Evolutionary conservation across 1,140 invertebrate species (phyloP), one percentile per base, ranked within the genome.

Genomic region (Macrostomum lignano): DNA sequence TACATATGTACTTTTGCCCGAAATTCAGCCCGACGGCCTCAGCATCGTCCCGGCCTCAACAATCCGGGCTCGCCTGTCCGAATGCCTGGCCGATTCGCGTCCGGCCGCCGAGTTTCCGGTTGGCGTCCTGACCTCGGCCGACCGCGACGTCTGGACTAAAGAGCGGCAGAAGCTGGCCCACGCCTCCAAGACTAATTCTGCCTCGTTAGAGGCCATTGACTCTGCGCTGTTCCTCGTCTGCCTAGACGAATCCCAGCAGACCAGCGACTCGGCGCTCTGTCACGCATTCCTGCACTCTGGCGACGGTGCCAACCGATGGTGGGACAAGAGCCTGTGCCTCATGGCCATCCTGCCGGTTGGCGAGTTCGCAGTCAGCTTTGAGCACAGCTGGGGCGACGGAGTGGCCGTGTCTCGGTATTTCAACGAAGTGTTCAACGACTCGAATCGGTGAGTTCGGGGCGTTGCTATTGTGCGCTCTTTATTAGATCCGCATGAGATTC

Each of bases 381-480:
- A 96, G 57, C 88, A 96, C 63, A 73, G 82, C 0, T 96, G 86
- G 86, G 88, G 88, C 14, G 88, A 96, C 64, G 88, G 88, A 33
- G 84, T 94, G 10, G 84, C 84, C 21, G 71, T 94, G 2, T 58
- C 96, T 24, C 63, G 84, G 15, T 54, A 51, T 31, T 74, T 93
- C 43, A 74, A 84, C 56, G 84, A 86, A 47, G 65, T 82, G 9
- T 72, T 66, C 47, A 65, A 67, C 35, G 74, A 78, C 51, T 30
- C 28, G 14, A 6, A 30, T 30, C 7, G 11, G 20, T 11, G 13
- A 30, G 6, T 6, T 30, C 6, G 11, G 20, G 7, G 13, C 6
- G 6, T 7, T 17, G 11, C 6, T 9, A 30, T 9, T 24, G 9
- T 24, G 9, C 23, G 13, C 23, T 9, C 13, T 24, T 24, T 24